Conservation (phyloP, 2,113 vertebrate species). For the Passer montanus region DNA sequence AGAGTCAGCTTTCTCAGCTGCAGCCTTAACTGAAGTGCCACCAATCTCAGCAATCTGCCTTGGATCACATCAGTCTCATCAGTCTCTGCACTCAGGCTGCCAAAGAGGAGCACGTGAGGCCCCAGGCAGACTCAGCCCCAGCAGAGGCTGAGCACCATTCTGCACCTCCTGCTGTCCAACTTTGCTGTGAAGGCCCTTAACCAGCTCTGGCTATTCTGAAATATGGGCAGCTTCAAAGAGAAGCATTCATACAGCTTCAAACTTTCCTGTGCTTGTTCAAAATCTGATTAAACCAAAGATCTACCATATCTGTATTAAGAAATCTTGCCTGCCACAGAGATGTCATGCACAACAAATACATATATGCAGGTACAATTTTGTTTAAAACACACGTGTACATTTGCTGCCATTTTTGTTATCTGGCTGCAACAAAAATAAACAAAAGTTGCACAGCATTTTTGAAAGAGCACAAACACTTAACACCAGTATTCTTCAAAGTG, state of each 20-base stretch:
- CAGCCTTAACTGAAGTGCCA: background rate
- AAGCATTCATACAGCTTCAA: background rate
- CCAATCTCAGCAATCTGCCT: background rate
- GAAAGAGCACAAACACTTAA: background rate
- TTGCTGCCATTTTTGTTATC: background rate
- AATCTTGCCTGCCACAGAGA: background rate
- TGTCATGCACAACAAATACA: background rate
- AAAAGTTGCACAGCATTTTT: background rate
- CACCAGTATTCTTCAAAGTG: background rate
- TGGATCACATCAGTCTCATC: background rate
- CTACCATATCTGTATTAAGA: background rate
- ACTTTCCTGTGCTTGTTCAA: background rate
- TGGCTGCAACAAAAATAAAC: background rate
- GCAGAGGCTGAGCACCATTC: background rate
- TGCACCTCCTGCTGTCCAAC: rapidly evolving
- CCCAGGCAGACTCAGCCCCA: background rate
- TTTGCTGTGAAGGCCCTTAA: background rate
- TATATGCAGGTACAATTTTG: background rate
- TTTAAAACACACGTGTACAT: background rate
- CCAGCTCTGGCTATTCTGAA: background rate
- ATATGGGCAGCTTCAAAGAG: background rate
- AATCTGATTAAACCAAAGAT: background rate
- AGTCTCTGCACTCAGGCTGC: background rate
- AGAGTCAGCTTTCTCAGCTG: background rate
- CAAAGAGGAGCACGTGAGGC: background rate